Base-by-base conservation (phyloP, 2,888 invertebrate genomes). In the Caenorhabditis plicata region DNA sequence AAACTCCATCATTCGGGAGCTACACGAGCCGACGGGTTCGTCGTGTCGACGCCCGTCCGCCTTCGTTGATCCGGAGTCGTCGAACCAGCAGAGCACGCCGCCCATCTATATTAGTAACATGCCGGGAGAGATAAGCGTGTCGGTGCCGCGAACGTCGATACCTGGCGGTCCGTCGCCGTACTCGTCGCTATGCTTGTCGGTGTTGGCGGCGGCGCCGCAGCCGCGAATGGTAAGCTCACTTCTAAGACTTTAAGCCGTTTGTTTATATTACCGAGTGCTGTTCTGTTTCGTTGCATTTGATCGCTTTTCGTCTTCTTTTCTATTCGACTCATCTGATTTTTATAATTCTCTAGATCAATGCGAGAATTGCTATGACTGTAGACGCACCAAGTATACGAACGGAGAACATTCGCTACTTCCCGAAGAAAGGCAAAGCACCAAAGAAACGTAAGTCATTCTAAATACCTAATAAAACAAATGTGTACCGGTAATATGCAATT, bases 321-420 rank as follows among this genome's bases (percentile, higher is more conserved):
- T n/a, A 2, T 19, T 41, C 23, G 35, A 25, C 33, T 32, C 33
- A 44, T 32, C 11, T 11, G n/a, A 3, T n/a, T 41, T 27, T 17
- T 3, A 15, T 42, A n/a, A n/a, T n/a, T n/a, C n/a, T 43, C 27
- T 56, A 68, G 68, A 64, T 68, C 58, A 61, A 68, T 68, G 68
- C 58, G 48, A 54, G 57, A 55, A 52, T 60, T 53, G 64, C 57
- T 40, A 75, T 75, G 75, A 69, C 65, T 29, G 60, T 75, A 55
- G 71, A 69, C 46, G 65, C 68, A 39, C 74, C 75, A 9, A 64
- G 64, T 33, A 73, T 75, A 42, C 62, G 75, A 49, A 68, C 71
- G 35, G 75, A 75, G 47, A 75, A 74, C 51, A 73, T 75, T 44
- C 69, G 74, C 35, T 73, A 73, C 52, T 75, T 71, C 61, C 74